These are phyloP conservation scores for Agapornis canus DNA, from an alignment of 2,797 vertebrate species.

Conservation along the genomic window DNA sequence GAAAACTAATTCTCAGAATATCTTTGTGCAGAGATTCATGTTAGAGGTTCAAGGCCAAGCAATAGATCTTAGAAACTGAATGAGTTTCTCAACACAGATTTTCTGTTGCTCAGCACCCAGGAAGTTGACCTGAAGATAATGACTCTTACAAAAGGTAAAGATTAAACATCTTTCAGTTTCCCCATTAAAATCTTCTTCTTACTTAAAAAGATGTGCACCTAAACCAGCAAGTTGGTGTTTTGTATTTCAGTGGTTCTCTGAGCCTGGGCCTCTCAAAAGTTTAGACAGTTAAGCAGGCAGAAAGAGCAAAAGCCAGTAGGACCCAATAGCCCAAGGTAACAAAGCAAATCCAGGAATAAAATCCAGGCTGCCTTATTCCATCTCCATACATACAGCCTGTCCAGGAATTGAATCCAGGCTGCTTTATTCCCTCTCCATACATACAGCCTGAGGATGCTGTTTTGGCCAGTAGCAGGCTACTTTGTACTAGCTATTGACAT, in stretches of 20 bases:
- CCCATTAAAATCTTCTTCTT: constrained; percentile 38
- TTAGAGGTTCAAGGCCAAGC: constrained; percentile 32
- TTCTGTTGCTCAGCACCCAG: constrained; percentile 1
- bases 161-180: background rate
- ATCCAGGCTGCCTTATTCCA: background rate
- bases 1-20: background rate
- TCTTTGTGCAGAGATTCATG: background rate
- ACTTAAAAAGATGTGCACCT: background rate
- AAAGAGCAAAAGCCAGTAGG: background rate
- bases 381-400: background rate
- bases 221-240: background rate
- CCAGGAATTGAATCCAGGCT: too few species aligned
- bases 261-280: background rate
- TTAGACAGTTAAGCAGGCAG: background rate
- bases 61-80: background rate
- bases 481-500: background rate
- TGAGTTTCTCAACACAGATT: constrained; percentile 4
- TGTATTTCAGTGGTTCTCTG: background rate
- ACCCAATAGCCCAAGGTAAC: background rate
- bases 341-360: background rate
- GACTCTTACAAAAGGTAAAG: constrained; percentile 7
- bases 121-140: background rate
- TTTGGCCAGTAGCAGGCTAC: background rate
- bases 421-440: too few species aligned
- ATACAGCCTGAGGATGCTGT: background rate